These are phyloP conservation scores for Sinella curviseta DNA, from an alignment of 1,140 invertebrate genomes.

Conservation along the genomic window DNA sequence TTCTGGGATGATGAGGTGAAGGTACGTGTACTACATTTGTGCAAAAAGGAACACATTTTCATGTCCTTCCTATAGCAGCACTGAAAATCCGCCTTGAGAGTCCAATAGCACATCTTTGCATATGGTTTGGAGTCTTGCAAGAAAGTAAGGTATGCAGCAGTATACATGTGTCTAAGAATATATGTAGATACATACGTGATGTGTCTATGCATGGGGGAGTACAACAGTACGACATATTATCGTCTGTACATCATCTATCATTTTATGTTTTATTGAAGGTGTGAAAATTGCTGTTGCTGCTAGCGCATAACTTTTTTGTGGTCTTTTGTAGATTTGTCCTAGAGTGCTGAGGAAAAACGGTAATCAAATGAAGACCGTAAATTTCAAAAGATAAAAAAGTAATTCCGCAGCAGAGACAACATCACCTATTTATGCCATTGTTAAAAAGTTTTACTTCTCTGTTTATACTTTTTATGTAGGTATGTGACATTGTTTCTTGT, in stretches of 20 bases:
- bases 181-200: too few species aligned
- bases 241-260: background rate
- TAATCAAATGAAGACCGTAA: constrained; percentile 7
- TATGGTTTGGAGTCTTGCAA: too few species aligned
- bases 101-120: too few species aligned
- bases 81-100: too few species aligned
- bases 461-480: too few species aligned
- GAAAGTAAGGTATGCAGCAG: too few species aligned
- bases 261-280: background rate
- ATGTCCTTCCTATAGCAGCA: background rate
- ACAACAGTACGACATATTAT: background rate
- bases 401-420: background rate
- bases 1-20: background rate
- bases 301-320: constrained; percentile 2
- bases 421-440: too few species aligned
- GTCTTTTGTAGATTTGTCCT: background rate
- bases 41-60: background rate
- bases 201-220: too few species aligned
- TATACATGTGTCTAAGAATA: too few species aligned
- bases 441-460: too few species aligned
- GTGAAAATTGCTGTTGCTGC: background rate
- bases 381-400: background rate
- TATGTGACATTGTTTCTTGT: too few species aligned
- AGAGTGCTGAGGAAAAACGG: constrained; percentile 10
- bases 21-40: constrained; percentile 6